Conservation (phyloP, 2,888 invertebrate species). For the Cheilosia soror region DNA sequence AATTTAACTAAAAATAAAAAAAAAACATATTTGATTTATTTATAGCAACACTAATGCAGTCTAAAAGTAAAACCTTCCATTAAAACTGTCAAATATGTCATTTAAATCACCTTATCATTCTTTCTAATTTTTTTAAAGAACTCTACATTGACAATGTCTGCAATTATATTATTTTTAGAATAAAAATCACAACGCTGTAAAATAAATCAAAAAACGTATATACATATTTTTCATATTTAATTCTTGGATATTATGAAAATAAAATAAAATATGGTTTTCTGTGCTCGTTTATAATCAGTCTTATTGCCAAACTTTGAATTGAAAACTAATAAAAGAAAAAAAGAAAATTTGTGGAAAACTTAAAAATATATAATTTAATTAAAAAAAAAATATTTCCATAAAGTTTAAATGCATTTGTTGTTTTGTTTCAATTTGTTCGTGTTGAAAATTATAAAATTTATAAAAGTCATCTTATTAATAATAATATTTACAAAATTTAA, state of each 20-base stretch:
- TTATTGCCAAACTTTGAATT: conserved; percentile 67
- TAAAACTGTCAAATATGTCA: background rate
- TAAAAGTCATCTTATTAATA: conserved; percentile 25
- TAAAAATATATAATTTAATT: background rate
- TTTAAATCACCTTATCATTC: background rate
- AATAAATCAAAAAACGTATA: background rate
- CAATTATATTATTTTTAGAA: background rate
- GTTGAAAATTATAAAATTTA: conserved; percentile 54
- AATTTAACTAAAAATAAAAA: too few species aligned
- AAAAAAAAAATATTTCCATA: conserved; percentile 1
- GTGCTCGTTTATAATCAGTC: conserved; percentile 63
- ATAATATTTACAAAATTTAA: conserved; percentile 14
- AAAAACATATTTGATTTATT: too few species aligned
- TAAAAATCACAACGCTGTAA: conserved; percentile 7
- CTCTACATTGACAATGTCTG: background rate
- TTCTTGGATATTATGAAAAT: background rate
- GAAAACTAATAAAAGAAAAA: conserved; percentile 9
- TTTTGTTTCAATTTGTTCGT: conserved; percentile 14
- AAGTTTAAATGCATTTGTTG: conserved; percentile 59
- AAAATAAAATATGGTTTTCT: conserved; percentile 31
- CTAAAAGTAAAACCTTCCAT: background rate
- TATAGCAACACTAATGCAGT: too few species aligned
- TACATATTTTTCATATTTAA: background rate
- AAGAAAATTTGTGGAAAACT: background rate
- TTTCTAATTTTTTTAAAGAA: background rate